Evolutionary conservation across 2,113 vertebrate species (phyloP), one percentile per base, ranked within the genome.

Genomic region (Poecilia latipinna): DNA sequence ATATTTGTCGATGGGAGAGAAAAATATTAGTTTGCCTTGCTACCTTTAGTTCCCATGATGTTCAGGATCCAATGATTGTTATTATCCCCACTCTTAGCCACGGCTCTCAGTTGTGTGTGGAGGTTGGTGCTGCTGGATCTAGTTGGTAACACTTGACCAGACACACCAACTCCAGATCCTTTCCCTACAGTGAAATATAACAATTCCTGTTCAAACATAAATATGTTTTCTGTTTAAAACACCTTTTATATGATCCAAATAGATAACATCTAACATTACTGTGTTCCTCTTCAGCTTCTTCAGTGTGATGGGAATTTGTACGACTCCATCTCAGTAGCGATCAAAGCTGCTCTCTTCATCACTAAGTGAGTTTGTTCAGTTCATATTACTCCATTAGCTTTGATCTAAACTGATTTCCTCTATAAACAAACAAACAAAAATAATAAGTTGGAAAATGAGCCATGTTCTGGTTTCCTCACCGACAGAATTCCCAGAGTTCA

Each of bases 301-400:
- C 97, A 99, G 79, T 99, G 97, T 88, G 98, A 97, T 57, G 98
- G 98, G 76, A 99, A 99, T 88, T 88, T 99, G 79, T 97, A 97
- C 51, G 98, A 99, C 65, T 95, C 97, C 35, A 96, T 98, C 80
- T 98, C 97, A 24, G 65, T 99, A 1, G 97, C 97, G 28, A 96
- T 99, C 70, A 99, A 99, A 86, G 97, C 98, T n/a, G 98, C 98
- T n/a, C 96, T 99, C 44, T 99, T 97, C 85, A 98, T 95, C 85
- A 98, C 97, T 64, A 97, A 97, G 98, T 98, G 91, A 94, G 94
- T 48, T 28, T 2, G 74, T 66, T 61, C 0, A 1, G 15, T 78
- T 13, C 72, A 28, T 61, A 51, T 5, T 65, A 42, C 10, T 17
- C 17, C 15, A 17, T 19, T 4, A 13, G 7, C 13, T 24, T 32